phyloP scores from a whole-genome alignment of 2,888 invertebrate genomes.

The Diloba caeruleocephala region DNA sequence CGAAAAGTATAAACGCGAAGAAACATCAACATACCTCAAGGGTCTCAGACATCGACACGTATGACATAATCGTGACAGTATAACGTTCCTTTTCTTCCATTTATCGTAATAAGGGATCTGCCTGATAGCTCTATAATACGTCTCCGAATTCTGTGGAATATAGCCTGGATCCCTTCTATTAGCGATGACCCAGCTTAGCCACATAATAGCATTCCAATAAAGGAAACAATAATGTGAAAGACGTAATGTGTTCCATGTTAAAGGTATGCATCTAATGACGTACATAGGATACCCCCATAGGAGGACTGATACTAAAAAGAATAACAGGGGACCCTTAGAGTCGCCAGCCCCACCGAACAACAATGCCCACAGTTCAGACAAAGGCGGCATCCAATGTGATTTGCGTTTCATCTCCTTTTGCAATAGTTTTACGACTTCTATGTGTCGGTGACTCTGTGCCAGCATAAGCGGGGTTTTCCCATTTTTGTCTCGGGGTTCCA shows the following conservation, averaged over 20 bases:
- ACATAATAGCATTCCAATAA: constrained; percentile 97
- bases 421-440: constrained; percentile 94
- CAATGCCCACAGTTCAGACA: constrained; percentile 96
- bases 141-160: constrained; percentile 96
- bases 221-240: constrained; percentile 97
- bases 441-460: constrained; percentile 96
- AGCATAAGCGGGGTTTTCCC: constrained; percentile 97
- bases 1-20: too few species aligned
- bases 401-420: constrained; percentile 94
- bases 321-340: constrained; percentile 95
- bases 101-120: constrained; percentile 98
- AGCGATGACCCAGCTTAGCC: constrained; percentile 97
- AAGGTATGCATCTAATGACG: constrained; percentile 95
- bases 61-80: constrained; percentile 95
- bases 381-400: constrained; percentile 95
- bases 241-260: constrained; percentile 96
- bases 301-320: constrained; percentile 95
- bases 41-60: constrained; percentile 97
- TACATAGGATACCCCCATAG: constrained; percentile 99
- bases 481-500: constrained; percentile 96
- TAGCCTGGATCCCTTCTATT: constrained; percentile 97
- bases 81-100: constrained; percentile 95
- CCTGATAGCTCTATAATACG: constrained; percentile 96
- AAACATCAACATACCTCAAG: constrained; percentile 81
- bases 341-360: constrained; percentile 97